Conservation (phyloP, 1,140 invertebrate genomes). For the Dufourea novaeangliae region DNA sequence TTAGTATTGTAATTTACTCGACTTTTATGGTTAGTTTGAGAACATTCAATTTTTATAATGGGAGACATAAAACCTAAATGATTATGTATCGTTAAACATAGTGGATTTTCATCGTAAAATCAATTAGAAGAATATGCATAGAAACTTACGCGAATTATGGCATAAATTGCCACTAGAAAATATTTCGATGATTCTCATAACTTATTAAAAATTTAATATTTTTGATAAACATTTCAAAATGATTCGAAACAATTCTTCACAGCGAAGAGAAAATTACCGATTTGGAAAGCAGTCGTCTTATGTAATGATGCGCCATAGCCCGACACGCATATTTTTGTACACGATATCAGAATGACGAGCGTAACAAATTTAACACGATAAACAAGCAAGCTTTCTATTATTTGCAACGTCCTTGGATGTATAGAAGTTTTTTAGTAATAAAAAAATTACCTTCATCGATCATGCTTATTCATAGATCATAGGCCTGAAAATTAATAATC, state of each 20-base stretch:
- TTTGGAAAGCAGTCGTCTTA: constrained; percentile 14
- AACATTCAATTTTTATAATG: too few relatives aligned
- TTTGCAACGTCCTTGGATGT: not conserved
- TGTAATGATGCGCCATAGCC: constrained; percentile 18
- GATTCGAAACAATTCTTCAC: not conserved
- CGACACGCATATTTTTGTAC: constrained; percentile 31
- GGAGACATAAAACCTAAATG: too few relatives aligned
- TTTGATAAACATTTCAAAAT: not conserved
- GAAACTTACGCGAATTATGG: too few relatives aligned
- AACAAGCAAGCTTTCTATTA: constrained; percentile 20
- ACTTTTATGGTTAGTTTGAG: too few relatives aligned
- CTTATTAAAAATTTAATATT: too few relatives aligned
- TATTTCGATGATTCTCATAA: too few relatives aligned
- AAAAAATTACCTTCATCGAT: not conserved
- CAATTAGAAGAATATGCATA: too few relatives aligned
- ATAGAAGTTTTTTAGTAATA: too few relatives aligned
- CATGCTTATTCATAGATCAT: not conserved
- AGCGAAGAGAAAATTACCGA: constrained; percentile 7
- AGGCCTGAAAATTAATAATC: not conserved
- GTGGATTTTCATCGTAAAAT: too few relatives aligned
- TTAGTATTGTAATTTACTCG: too few relatives aligned
- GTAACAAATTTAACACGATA: constrained; percentile 44
- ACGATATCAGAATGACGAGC: constrained; percentile 32
- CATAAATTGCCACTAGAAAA: too few relatives aligned
- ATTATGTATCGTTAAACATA: too few relatives aligned